Evolutionary conservation across 2,888 invertebrate species (phyloP).

Genomic region (Dolichomitus sp.): DNA sequence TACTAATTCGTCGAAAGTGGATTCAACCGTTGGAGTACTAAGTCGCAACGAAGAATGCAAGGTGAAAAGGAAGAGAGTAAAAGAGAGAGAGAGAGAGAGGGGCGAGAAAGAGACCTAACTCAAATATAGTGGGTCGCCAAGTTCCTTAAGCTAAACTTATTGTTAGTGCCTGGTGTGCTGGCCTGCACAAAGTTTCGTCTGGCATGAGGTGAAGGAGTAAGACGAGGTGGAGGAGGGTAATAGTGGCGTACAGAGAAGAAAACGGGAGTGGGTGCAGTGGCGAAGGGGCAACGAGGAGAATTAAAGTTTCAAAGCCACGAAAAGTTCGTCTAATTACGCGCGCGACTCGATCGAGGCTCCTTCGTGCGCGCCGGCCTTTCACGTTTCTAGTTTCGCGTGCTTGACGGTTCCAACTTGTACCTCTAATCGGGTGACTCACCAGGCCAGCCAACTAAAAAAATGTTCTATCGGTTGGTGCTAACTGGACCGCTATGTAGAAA

Average conservation of each 20-base stretch:
- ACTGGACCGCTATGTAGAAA: constrained; percentile 3
- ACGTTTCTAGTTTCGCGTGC: constrained; percentile 32
- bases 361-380: constrained; percentile 67
- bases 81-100: constrained; percentile 31
- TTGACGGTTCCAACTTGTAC: constrained; percentile 55
- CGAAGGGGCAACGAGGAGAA: constrained; percentile 69
- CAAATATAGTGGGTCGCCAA: constrained; percentile 68
- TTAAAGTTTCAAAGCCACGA: constrained; percentile 81
- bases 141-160: constrained; percentile 70
- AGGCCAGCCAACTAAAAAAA: constrained; percentile 13
- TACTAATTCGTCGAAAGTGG: constrained; percentile 62
- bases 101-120: constrained; percentile 55
- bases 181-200: constrained; percentile 62
- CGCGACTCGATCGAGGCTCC: constrained; percentile 77
- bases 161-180: constrained; percentile 64
- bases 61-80: constrained; percentile 23
- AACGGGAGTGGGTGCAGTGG: constrained; percentile 18
- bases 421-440: constrained; percentile 51
- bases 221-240: constrained; percentile 52
- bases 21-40: constrained; percentile 54
- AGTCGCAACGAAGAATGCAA: constrained; percentile 5
- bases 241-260: constrained; percentile 40
- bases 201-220: constrained; percentile 54
- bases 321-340: constrained; percentile 83
- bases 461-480: constrained; percentile 14